Base-by-base conservation (phyloP, 2,888 invertebrate species). In the Ophioninae sp. region DNA sequence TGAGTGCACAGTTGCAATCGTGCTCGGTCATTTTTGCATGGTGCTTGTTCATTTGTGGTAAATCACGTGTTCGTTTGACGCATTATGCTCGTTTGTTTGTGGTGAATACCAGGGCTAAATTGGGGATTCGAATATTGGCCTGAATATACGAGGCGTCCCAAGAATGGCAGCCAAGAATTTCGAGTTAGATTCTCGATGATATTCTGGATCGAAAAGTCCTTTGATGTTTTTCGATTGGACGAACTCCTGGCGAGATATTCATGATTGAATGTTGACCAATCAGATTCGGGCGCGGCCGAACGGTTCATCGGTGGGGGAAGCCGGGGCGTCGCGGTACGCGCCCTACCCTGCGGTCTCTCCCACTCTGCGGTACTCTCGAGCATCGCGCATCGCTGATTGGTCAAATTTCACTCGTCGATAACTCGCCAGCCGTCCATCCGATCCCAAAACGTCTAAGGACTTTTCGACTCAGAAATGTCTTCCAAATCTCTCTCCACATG, bases 61-160 rank as follows among this genome's bases (percentile, higher is more conserved):
- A 51, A 51, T 17, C 6, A 10, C 51, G 51, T 17, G 17, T 51
- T 51, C 13, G 17, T n/a, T 76, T 58, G 23, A 68, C 61, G 59
- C 30, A 20, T 76, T 58, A 7, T 44, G 41, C 30, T 61, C 68
- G 8, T 63, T 39, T 39, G 68, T 17, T 59, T 51, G 56, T 59
- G 56, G 20, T 41, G 41, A 23, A 44, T 81, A 65, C 59, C 39
- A 22, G 63, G 67, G 69, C 69, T 51, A 65, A 51, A 51, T 67
- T 6, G 51, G 51, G 41, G n/a, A 23, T 73, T 72, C 23, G 79
- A 74, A 83, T 80, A 65, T 68, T 23, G 10, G 22, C 65, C 44
- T 51, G 77, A 75, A 68, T 23, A 68, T 30, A 58, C 44, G 58
- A 61, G 51, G 22, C 30, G 58, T 71, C 30, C 20, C 44, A 72